Percentiles rank a stretch among this genome's conserved stretches.
These are phyloP conservation scores for Heliconius hewitsoni DNA, from an alignment of 1,140 invertebrate genomes.

Conservation along the genomic window DNA sequence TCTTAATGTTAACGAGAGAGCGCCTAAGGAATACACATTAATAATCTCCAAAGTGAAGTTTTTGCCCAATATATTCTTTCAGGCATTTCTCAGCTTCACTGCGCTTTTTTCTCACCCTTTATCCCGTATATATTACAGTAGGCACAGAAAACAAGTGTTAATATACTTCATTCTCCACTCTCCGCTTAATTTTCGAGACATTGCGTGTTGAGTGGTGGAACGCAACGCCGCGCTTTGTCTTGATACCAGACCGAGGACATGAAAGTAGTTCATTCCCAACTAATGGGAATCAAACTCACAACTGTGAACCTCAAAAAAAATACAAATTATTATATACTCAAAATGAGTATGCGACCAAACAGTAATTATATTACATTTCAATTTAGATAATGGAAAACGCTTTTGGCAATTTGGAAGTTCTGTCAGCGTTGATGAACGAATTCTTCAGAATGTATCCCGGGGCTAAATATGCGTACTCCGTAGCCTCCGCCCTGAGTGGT, in stretches of 20 bases:
- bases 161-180: no score
- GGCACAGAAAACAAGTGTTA: no score
- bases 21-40: background rate
- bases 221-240: no score
- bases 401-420: conserved; percentile 59
- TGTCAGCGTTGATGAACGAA: conserved; percentile 68
- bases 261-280: no score
- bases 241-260: no score
- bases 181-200: no score
- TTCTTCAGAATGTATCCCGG: conserved; percentile 67
- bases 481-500: conserved; percentile 62
- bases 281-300: no score
- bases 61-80: background rate
- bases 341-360: background rate
- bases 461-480: conserved; percentile 58
- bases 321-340: background rate
- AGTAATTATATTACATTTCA: conserved; percentile 4
- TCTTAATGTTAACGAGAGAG: background rate
- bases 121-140: no score
- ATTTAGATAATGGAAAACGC: conserved; percentile 61
- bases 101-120: background rate
- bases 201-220: no score
- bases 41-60: background rate
- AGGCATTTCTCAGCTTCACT: background rate
- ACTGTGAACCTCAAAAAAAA: background rate